Evolutionary conservation across 2,113 vertebrate genomes (phyloP).

Genomic region (Grantiella picta): DNA sequence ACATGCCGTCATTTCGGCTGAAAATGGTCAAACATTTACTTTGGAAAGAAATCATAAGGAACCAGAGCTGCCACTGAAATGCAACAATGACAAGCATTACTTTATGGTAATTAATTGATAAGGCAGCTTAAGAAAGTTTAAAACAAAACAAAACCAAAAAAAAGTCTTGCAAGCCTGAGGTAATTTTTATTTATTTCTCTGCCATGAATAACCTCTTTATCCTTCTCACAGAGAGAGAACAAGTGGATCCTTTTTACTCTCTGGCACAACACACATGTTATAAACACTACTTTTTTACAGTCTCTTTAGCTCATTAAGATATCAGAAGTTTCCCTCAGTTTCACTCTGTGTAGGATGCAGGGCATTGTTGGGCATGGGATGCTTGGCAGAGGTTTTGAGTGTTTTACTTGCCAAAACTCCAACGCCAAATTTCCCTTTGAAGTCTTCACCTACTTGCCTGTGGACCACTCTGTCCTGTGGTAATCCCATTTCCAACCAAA

Average conservation of each 20-base stretch:
- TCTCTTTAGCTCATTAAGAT: constrained; percentile 55
- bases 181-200: neutral
- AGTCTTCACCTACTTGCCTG: neutral
- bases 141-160: neutral
- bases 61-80: constrained; percentile 32
- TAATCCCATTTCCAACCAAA: neutral
- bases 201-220: constrained; percentile 35
- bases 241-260: constrained; percentile 10
- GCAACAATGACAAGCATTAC: neutral
- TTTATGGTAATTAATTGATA: constrained; percentile 36
- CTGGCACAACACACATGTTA: neutral
- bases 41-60: constrained; percentile 42
- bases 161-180: neutral
- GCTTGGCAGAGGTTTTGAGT: neutral
- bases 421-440: constrained; percentile 10
- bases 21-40: constrained; percentile 19
- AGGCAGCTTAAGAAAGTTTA: neutral
- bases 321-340: constrained; percentile 30
- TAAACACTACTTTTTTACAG: constrained; percentile 25
- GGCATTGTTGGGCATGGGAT: neutral
- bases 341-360: neutral
- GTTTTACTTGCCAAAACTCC: neutral
- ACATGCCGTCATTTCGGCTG: neutral
- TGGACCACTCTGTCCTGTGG: neutral
- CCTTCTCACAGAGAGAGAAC: neutral